phyloP scores from a whole-genome alignment of 2,797 vertebrate genomes.

The Ceyx erithaca region DNA sequence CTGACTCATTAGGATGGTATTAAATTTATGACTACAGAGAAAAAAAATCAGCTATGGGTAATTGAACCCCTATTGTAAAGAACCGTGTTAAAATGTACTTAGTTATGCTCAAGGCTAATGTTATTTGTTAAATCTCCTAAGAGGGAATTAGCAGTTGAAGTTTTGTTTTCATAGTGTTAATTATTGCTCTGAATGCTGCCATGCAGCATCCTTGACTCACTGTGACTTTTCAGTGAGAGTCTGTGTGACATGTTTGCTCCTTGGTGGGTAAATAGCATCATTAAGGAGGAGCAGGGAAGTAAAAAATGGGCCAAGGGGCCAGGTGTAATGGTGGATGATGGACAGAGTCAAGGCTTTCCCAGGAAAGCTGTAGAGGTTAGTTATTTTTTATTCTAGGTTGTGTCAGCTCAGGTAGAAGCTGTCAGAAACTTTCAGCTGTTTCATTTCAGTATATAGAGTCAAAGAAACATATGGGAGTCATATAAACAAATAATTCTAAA shows the following conservation, averaged over 20 bases:
- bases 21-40: constrained; percentile 55
- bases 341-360: not conserved
- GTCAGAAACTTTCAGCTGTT: not conserved
- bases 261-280: not conserved
- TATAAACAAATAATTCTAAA: not conserved
- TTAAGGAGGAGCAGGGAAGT: not conserved
- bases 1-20: constrained; percentile 53
- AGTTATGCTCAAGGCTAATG: constrained; percentile 36
- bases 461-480: no score
- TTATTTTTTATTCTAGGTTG: not conserved
- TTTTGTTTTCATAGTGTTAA: constrained; percentile 45
- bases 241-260: not conserved
- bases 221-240: not conserved
- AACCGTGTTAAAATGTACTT: constrained; percentile 51
- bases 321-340: fast-evolving
- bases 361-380: not conserved
- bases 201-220: not conserved
- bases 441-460: not conserved
- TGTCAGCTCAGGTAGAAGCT: not conserved
- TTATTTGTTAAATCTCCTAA: constrained; percentile 47
- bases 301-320: not conserved
- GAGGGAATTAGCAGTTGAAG: constrained; percentile 14
- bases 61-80: constrained; percentile 63
- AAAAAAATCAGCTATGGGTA: constrained; percentile 57
- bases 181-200: not conserved